Evolutionary conservation across 2,888 invertebrate species (phyloP), one percentile per base, ranked within the genome.

Genomic region (Caenorhabditis becei): DNA sequence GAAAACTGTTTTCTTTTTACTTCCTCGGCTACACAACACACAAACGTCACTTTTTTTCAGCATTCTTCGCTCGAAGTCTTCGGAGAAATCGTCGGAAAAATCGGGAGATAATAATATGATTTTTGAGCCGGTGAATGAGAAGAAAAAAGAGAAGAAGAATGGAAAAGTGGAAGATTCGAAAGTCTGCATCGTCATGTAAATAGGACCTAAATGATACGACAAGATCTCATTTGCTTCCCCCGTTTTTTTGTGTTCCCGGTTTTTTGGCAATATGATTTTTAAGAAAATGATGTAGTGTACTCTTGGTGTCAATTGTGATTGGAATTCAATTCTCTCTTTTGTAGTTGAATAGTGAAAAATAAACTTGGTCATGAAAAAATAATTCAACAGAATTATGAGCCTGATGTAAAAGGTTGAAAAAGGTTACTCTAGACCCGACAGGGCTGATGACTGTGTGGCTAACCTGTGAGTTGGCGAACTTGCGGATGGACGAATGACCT

Each of bases 131-230:
- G 80, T 58, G 18, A 70, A 70, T 44, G 71, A 77, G 49, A 77
- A 75, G 51, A 67, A 72, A 14, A 75, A 51, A 2, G 70, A 35
- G 23, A 69, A 69, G 49, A 74, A 75, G 28, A 79, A 67, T 5
- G 70, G 61, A 35, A 80, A 75, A 61, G 59, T 66, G 1, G 77
- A 81, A 7, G 77, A 81, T 5, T 81, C 81, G 0, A 81, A 72
- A 71, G 81, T 81, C 7, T 81, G 81, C 24, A 72, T 66, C n/a
- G 62, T 81, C 8, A 81, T 81, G 81, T 81, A 59, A 77, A 23
- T n/a, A n/a, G n/a, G n/a, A n/a, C n/a, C n/a, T n/a, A n/a, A n/a
- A n/a, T n/a, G n/a, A n/a, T n/a, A n/a, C n/a, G n/a, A n/a, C n/a
- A n/a, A n/a, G 71, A 72, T 72, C 71, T 72, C 71, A 32, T 56